phyloP scores from a whole-genome alignment of 2,888 invertebrate species.

The Euspilapteryx auroguttella region DNA sequence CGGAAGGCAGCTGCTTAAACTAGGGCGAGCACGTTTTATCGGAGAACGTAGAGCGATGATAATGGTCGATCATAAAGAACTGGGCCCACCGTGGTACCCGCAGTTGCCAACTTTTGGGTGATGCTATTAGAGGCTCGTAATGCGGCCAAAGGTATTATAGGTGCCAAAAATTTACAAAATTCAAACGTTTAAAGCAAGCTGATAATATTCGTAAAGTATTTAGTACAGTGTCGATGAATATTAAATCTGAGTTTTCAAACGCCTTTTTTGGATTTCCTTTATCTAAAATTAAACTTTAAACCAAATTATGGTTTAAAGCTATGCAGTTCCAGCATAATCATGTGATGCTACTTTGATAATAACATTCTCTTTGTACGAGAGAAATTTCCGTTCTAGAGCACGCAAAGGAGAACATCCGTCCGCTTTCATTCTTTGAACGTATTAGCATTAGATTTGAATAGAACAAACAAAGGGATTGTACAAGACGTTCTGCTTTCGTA shows the following conservation, averaged over 20 bases:
- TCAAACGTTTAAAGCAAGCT: too few relatives aligned
- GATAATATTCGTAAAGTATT: too few relatives aligned
- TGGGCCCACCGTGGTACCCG: constrained; percentile 27
- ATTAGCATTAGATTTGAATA: constrained; percentile 60
- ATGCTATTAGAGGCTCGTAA: constrained; percentile 44
- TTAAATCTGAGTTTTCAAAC: too few relatives aligned
- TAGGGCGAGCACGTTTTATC: constrained; percentile 51
- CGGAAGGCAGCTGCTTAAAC: constrained; percentile 39
- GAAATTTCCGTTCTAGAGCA: constrained; percentile 35
- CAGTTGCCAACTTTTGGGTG: constrained; percentile 51
- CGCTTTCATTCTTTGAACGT: constrained; percentile 53
- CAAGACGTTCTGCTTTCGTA: constrained; percentile 55
- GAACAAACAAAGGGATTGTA: constrained; percentile 59
- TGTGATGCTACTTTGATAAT: constrained; percentile 13
- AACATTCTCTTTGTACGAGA: constrained; percentile 29
- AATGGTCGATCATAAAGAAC: constrained; percentile 55
- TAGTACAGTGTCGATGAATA: too few relatives aligned
- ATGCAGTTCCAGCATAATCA: too few relatives aligned
- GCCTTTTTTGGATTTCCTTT: too few relatives aligned
- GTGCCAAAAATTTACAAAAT: too few relatives aligned
- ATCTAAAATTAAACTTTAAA: too few relatives aligned
- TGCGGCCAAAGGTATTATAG: too few relatives aligned
- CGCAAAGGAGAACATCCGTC: constrained; percentile 46
- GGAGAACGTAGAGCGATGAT: constrained; percentile 47
- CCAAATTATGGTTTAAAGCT: too few relatives aligned